Evolutionary conservation across 2,797 vertebrate genomes (phyloP).

Genomic region (Pelobates cultripes): DNA sequence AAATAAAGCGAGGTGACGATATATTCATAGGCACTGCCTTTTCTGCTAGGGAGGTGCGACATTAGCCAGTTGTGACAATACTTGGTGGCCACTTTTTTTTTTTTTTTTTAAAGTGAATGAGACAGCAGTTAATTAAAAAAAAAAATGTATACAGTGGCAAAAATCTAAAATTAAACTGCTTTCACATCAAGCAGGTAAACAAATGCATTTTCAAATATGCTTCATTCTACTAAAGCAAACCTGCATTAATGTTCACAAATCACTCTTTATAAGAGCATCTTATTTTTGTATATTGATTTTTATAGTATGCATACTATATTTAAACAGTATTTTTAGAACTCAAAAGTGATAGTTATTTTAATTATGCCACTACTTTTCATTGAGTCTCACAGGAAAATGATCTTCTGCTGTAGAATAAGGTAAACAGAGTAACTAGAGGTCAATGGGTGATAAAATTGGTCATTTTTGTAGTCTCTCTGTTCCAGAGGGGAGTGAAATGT

Average conservation of each 20-base stretch:
- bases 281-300: too few relatives aligned
- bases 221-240: background rate
- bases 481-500: background rate
- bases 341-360: too few relatives aligned
- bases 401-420: too few relatives aligned
- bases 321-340: too few relatives aligned
- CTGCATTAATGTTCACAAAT: background rate
- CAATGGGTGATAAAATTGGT: background rate
- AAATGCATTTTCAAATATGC: background rate
- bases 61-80: background rate
- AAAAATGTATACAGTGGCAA: background rate
- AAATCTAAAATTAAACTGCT: background rate
- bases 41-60: background rate
- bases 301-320: too few relatives aligned
- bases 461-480: background rate
- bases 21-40: constrained; percentile 33
- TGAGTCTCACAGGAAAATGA: background rate
- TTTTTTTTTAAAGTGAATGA: background rate
- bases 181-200: too few relatives aligned
- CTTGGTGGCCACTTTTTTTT: background rate
- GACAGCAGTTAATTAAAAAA: background rate
- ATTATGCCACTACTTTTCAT: background rate
- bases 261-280: too few relatives aligned
- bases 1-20: constrained; percentile 20
- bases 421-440: background rate